phyloP scores from a whole-genome alignment of 2,797 vertebrate species.

The Euthynnus affinis region DNA sequence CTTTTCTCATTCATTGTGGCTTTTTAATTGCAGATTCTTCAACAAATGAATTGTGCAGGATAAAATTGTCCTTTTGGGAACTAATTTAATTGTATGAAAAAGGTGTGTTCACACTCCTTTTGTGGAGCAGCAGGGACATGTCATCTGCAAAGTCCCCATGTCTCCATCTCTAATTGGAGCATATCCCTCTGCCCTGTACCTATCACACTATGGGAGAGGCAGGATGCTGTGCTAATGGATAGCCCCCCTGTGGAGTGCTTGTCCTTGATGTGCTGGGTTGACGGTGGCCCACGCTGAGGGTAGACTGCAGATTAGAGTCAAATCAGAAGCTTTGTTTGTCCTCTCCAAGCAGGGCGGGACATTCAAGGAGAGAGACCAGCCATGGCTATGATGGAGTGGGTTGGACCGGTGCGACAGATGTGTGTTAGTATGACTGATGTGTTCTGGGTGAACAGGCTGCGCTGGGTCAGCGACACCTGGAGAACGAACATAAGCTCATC shows the following conservation, averaged over 20 bases:
- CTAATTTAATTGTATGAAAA: slow-evolving; percentile 37
- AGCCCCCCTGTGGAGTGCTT: slow-evolving; percentile 65
- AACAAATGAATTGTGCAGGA: too few relatives aligned
- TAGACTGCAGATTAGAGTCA: slow-evolving; percentile 81
- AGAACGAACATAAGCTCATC: slow-evolving; percentile 65
- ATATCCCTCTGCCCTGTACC: slow-evolving; percentile 71
- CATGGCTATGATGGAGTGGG: slow-evolving; percentile 76
- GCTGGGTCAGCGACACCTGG: slow-evolving; percentile 75
- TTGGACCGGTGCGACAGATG: slow-evolving; percentile 70
- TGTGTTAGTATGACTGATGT: slow-evolving; percentile 82
- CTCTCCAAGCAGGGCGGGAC: slow-evolving; percentile 64
- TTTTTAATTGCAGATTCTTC: too few relatives aligned
- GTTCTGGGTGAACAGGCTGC: slow-evolving; percentile 72
- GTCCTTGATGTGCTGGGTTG: slow-evolving; percentile 78
- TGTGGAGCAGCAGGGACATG: slow-evolving; percentile 70
- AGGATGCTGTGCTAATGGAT: slow-evolving; percentile 77
- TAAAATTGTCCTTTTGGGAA: too few relatives aligned
- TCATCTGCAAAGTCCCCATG: slow-evolving; percentile 77
- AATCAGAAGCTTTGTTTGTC: slow-evolving; percentile 83
- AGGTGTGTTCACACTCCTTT: slow-evolving; percentile 66
- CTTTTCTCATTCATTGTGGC: too few relatives aligned
- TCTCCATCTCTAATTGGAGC: slow-evolving; percentile 79
- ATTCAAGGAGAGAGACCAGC: slow-evolving; percentile 73
- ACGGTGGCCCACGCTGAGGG: slow-evolving; percentile 66
- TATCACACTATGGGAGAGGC: slow-evolving; percentile 59